Evolutionary conservation across 2,888 invertebrate genomes (phyloP), one percentile per base, ranked within the genome.

Genomic region (Ferdinandea cuprea): DNA sequence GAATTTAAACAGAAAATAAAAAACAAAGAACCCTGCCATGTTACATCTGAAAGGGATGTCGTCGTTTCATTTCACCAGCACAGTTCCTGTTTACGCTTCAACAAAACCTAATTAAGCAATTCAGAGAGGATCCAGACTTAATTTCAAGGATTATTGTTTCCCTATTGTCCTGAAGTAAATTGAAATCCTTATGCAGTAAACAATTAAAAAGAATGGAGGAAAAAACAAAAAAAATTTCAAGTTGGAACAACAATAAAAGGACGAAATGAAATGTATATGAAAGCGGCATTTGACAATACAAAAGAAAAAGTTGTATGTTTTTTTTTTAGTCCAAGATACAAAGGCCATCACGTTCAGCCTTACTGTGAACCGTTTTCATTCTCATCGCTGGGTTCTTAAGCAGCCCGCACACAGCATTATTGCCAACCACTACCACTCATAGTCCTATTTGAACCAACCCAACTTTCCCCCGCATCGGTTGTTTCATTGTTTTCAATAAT

Each of bases 401-500:
- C 58, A 66, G 48, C 66, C 79, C 54, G 66, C 78, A 72, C 59
- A 68, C 35, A 66, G 21, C n/a, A n/a, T 42, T 35, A 66, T 65
- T 56, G 32, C 40, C 66, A 42, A 32, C 40, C 66, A 42, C 46
- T 44, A 2, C 40, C 37, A 66, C 42, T 32, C 9, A 15, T 35
- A 30, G 15, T 52, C 46, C 35, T 37, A 58, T 50, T 66, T 58
- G 21, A 59, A 30, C 40, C 50, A 9, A 9, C 19, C 40, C 13
- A 40, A 11, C n/a, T 35, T 4, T 11, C 7, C 40, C 48, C 58
- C 50, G 46, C 59, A 73, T 66, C 52, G 54, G 42, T 72, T 65
- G 83, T 63, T 83, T 83, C 68, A 77, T 83, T 83, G 83, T 83
- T 77, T 77, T 77, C 78, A 73, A 83, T 83, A 83, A 83, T 83